Percentiles rank a stretch among this genome's conserved stretches.
Evolutionary conservation across 1,140 invertebrate genomes (phyloP).

Genomic region (Procambarus clarkii): DNA sequence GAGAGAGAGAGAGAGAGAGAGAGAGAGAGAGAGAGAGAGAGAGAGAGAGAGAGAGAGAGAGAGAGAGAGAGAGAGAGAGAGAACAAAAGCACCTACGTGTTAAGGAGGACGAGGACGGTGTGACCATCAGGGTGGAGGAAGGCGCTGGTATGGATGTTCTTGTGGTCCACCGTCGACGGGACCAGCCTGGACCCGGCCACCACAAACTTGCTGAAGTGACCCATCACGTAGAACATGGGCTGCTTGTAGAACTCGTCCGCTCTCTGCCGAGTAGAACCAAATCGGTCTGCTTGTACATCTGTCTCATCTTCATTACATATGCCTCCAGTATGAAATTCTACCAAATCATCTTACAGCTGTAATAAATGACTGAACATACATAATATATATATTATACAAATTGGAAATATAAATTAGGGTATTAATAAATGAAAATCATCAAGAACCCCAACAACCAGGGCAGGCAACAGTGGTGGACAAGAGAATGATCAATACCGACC

Average conservation of each 20-base stretch:
- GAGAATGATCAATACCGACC: slow-evolving; percentile 13
- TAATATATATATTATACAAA: too few relatives aligned
- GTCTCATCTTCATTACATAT: too few relatives aligned
- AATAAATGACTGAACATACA: too few relatives aligned
- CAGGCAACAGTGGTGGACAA: too few relatives aligned
- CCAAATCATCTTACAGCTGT: too few relatives aligned
- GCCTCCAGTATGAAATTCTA: too few relatives aligned
- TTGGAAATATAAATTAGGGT: too few relatives aligned
- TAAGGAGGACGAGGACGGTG: slow-evolving; percentile 80
- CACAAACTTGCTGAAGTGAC: slow-evolving; percentile 51
- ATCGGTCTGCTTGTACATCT: too few relatives aligned
- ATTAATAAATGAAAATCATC: too few relatives aligned
- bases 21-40: background rate
- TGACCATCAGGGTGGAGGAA: slow-evolving; percentile 86
- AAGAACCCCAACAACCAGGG: too few relatives aligned
- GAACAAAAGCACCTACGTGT: background rate
- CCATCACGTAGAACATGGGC: slow-evolving; percentile 45
- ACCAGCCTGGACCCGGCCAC: background rate
- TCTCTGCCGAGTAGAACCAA: background rate
- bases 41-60: too few relatives aligned
- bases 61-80: too few relatives aligned
- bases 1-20: background rate
- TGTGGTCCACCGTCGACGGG: background rate
- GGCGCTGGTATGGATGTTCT: slow-evolving; percentile 76
- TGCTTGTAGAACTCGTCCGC: slow-evolving; percentile 50